These are phyloP conservation scores for Atrichornis clamosus DNA, from an alignment of 2,113 vertebrate genomes.

Conservation along the genomic window DNA sequence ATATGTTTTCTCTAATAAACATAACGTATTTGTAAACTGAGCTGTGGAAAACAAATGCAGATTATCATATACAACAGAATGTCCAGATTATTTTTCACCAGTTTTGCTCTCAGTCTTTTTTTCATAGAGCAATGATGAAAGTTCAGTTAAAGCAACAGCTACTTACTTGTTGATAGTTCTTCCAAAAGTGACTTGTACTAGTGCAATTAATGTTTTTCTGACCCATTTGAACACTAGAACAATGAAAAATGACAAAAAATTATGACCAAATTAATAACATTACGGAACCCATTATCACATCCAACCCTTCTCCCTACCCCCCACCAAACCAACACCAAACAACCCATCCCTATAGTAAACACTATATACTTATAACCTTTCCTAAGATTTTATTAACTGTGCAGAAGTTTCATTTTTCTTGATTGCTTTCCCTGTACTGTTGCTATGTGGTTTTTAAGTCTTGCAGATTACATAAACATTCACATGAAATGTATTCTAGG, in stretches of 20 bases:
- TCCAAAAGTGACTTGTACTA: conserved; percentile 99
- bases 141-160: background rate
- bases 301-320: background rate
- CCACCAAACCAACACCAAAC: background rate
- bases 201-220: conserved; percentile 97
- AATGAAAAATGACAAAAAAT: conserved; percentile 33
- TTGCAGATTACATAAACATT: background rate
- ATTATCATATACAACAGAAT: background rate
- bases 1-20: background rate
- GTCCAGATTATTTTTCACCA: background rate
- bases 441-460: background rate
- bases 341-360: background rate
- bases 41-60: background rate
- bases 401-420: background rate
- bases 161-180: conserved; percentile 99
- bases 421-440: background rate
- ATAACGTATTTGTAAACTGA: background rate
- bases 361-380: background rate
- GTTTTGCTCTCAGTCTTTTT: background rate
- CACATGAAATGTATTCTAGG: background rate
- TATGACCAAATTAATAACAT: background rate
- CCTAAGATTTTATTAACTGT: background rate
- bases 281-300: accelerated
- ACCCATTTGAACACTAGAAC: conserved; percentile 98
- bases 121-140: background rate